Evolutionary conservation across 2,797 vertebrate genomes (phyloP).

Genomic region (Crenuchus spilurus): DNA sequence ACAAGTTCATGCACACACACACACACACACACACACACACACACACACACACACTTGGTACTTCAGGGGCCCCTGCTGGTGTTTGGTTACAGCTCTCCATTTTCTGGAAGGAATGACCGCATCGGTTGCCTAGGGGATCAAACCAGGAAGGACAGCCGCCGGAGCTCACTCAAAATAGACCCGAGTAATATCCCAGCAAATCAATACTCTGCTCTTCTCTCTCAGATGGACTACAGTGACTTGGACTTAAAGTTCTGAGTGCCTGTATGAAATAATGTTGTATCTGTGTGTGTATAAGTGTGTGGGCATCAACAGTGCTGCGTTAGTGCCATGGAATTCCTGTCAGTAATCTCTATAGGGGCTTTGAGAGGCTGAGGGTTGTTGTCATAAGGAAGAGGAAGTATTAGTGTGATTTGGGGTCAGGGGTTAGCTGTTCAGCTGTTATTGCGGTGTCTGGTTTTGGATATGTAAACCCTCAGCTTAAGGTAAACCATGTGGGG

Average conservation of each 20-base stretch:
- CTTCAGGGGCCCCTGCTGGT: conserved; percentile 59
- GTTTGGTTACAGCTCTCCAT: conserved; percentile 62
- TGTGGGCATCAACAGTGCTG: conserved; percentile 7
- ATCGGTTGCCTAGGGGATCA: conserved; percentile 62
- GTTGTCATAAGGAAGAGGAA: conserved; percentile 51
- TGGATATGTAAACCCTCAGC: conserved; percentile 45
- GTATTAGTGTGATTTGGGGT: conserved; percentile 57
- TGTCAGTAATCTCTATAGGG: conserved; percentile 10
- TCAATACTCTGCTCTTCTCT: conserved; percentile 56
- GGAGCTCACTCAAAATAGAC: conserved; percentile 55
- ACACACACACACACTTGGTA: conserved; percentile 28
- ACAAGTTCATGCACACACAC: conserved; percentile 25
- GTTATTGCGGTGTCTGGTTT: conserved; percentile 53
- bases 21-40: conserved; percentile 18
- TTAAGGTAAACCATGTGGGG: conserved; percentile 48
- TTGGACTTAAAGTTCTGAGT: conserved; percentile 25
- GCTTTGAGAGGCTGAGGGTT: conserved; percentile 33
- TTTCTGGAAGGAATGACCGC: conserved; percentile 66
- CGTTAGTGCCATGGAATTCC: conserved; percentile 22
- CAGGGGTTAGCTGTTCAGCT: conserved; percentile 51
- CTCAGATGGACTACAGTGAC: conserved; percentile 27
- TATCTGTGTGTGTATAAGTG: neutral
- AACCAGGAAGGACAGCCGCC: conserved; percentile 63
- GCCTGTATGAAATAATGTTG: conserved; percentile 28
- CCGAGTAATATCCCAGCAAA: conserved; percentile 48